Evolutionary conservation across 92 coral and sea anemone species (phyloP), one percentile per base, ranked within the genome.

Genomic region (Hydrozoanthus gracilis): DNA sequence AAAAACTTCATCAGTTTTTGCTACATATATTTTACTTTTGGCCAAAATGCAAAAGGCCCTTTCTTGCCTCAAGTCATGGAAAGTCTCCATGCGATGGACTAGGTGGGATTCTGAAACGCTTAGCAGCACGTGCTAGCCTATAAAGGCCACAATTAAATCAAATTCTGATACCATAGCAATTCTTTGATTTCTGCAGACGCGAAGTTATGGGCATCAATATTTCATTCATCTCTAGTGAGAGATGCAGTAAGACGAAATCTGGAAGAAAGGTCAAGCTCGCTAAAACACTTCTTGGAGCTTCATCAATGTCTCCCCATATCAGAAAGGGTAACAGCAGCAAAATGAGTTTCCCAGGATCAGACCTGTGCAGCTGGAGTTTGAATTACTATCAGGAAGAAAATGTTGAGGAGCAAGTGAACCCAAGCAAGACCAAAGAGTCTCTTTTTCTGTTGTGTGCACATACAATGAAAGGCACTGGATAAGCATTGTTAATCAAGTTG

Each of bases 301-400:
- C 87, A 70, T 61, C 88, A 86, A 76, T 86, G 74, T 75, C 65
- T 75, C 62, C 76, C 88, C 35, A 84, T 78, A 82, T 87, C 85
- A 3, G 85, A 87, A 64, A 64, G 85, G 62, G 78, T 87, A 4
- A 65, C 77, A 35, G 78, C 89, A n/a, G 89, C 84, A 51, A 86
- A 86, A 66, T 69, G 74, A 10, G 84, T 87, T 87, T 78, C 78
- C 0, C 67, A 76, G 68, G 78, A 87, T 46, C 70, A 56, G 46
- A 39, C 52, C 15, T 68, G 64, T 78, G 89, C 69, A 8, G 8
- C 50, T 58, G 39, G 89, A 87, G 55, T 87, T 87, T 78, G 82
- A 87, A 72, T 83, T 87, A 46, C 70, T 86, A n/a, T 87, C 49
- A 75, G 85, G 89, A 39, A 78, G 60, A 51, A 73, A 47, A 73